Evolutionary conservation across 1,140 invertebrate genomes (phyloP).

Genomic region (Tribolium castaneum): DNA sequence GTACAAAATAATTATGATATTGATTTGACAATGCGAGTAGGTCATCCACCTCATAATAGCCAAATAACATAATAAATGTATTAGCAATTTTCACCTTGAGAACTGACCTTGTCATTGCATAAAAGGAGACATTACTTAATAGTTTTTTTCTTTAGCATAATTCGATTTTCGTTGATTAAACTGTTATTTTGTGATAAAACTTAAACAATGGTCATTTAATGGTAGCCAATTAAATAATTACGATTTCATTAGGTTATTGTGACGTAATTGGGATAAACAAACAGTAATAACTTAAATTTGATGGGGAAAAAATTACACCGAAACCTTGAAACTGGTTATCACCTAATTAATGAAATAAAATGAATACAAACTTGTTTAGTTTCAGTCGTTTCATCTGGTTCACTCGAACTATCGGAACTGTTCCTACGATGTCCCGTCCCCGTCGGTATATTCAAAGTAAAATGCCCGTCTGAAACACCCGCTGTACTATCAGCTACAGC

Average conservation of each 20-base stretch:
- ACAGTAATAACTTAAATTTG: no score
- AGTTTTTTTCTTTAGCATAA: not conserved
- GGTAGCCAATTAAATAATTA: not conserved
- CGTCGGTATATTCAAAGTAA: conserved; percentile 75
- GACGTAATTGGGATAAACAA: no score
- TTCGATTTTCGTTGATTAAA: not conserved
- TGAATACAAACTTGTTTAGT: conserved; percentile 58
- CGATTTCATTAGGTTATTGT: no score
- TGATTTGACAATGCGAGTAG: no score
- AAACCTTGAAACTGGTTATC: not conserved
- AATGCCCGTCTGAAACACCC: conserved; percentile 67
- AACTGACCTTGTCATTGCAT: not conserved
- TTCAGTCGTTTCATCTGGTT: conserved; percentile 62
- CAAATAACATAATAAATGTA: not conserved
- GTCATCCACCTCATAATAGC: no score
- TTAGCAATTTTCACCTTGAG: not conserved
- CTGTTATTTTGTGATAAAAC: not conserved
- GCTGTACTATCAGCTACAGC: conserved; percentile 77
- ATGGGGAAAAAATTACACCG: not conserved
- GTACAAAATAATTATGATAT: no score
- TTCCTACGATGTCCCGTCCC: conserved; percentile 59
- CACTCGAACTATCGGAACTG: conserved; percentile 66
- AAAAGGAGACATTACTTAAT: not conserved
- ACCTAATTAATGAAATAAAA: not conserved
- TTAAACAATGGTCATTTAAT: not conserved